phyloP scores from a whole-genome alignment of 2,888 invertebrate species.

The Thalpophila matura region DNA sequence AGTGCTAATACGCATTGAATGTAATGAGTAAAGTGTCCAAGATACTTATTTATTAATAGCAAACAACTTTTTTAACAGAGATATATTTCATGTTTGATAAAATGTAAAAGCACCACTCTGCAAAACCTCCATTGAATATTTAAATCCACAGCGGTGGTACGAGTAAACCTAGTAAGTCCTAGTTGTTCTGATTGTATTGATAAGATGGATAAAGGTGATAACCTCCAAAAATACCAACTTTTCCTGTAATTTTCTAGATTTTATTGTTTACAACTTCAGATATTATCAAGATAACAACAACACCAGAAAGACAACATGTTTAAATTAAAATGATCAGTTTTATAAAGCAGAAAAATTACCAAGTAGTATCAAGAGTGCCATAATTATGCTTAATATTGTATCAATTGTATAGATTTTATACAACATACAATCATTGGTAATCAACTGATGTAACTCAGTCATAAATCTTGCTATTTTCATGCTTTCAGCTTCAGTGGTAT shows the following conservation, averaged over 20 bases:
- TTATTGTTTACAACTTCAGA: too few species aligned
- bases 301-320: too few species aligned
- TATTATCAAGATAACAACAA: too few species aligned
- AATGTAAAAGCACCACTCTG: too few species aligned
- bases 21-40: not conserved
- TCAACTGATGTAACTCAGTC: not conserved
- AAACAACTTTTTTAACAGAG: not conserved
- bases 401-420: not conserved
- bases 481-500: slow-evolving; percentile 86
- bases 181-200: not conserved
- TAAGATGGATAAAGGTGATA: not conserved
- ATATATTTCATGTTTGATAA: too few species aligned
- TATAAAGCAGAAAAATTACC: not conserved
- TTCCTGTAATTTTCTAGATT: not conserved
- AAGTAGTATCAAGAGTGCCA: not conserved
- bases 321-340: not conserved
- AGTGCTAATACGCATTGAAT: not conserved
- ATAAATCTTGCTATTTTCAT: slow-evolving; percentile 5
- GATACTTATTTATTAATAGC: not conserved
- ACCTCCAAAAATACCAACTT: not conserved
- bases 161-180: too few species aligned
- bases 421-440: not conserved
- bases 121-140: not conserved
- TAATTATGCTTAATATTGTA: not conserved
- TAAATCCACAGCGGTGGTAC: not conserved